Evolutionary conservation across 2,888 invertebrate genomes (phyloP).

Genomic region (Theretra japonica): DNA sequence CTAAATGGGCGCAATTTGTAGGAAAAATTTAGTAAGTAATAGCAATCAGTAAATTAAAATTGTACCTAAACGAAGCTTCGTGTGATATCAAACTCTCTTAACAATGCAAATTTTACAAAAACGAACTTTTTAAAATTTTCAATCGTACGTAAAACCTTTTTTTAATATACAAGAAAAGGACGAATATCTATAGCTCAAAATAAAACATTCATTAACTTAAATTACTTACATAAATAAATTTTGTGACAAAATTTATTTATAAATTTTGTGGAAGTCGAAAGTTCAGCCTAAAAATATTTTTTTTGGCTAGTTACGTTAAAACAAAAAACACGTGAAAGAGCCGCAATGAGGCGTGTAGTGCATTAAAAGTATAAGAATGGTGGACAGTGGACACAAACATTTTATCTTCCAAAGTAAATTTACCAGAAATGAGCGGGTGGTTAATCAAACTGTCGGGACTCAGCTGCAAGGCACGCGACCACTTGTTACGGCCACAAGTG

Average conservation of each 20-base stretch:
- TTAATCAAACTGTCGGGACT: conserved; percentile 42
- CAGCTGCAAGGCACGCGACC: conserved; percentile 58
- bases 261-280: no score
- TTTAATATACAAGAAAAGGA: no score
- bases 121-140: no score
- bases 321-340: background rate
- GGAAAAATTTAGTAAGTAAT: background rate
- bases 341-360: background rate
- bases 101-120: no score
- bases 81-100: no score
- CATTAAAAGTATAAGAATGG: background rate
- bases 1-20: background rate
- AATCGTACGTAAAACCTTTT: no score
- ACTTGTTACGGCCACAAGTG: conserved; percentile 57
- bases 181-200: no score
- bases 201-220: no score
- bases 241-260: no score
- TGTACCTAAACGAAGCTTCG: no score
- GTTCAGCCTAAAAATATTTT: background rate
- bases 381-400: conserved; percentile 5
- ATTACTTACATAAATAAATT: no score
- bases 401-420: conserved; percentile 39
- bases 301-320: background rate
- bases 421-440: conserved; percentile 46
- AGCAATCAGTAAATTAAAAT: no score